Evolutionary conservation across 2,797 vertebrate genomes (phyloP), one percentile per base, ranked within the genome.

Genomic region (Parotocinclus haroldoi): DNA sequence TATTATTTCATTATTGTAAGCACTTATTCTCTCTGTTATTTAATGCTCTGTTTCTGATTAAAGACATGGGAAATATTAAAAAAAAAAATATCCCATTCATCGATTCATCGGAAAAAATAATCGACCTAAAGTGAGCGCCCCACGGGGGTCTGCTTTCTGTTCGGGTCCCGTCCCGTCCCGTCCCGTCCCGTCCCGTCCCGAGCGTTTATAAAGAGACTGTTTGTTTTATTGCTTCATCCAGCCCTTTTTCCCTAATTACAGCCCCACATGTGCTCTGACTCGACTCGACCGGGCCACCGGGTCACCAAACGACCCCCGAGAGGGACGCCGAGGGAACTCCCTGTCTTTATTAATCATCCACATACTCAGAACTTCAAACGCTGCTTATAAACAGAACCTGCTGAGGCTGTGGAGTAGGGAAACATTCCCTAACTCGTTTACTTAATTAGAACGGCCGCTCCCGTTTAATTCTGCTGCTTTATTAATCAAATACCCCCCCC

Each of bases 171-270:
- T 40, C 44, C 36, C 59, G 66, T 73, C 69, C 67, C 66, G 69
- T 37, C 62, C 50, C 38, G 71, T 77, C 65, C 72, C 8, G n/a
- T 50, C 14, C 58, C 16, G 68, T 62, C 48, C 55, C 49, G 58
- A 65, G 67, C 58, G 60, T 64, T 27, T 53, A 66, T 60, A 55
- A 69, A 51, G 50, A 10, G 45, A 58, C 19, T 72, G 71, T 72
- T 76, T 78, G 70, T 40, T 70, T 75, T 78, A 9, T 66, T 52
- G 58, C 68, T 74, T 72, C 52, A 75, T 76, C 66, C 46, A 36
- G 44, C 7, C 76, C 56, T 65, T 73, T 82, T 78, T 71, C 52
- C 63, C 60, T 77, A 76, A 80, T 75, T 77, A 70, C 51, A 10
- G 48, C 58, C 64, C 27, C 69, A 66, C 49, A 55, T 76, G 76